A percentile compares a stretch with the other conserved stretches of the same genome.
Conservation (phyloP, 2,113 vertebrate genomes). For the Passer montanus region DNA sequence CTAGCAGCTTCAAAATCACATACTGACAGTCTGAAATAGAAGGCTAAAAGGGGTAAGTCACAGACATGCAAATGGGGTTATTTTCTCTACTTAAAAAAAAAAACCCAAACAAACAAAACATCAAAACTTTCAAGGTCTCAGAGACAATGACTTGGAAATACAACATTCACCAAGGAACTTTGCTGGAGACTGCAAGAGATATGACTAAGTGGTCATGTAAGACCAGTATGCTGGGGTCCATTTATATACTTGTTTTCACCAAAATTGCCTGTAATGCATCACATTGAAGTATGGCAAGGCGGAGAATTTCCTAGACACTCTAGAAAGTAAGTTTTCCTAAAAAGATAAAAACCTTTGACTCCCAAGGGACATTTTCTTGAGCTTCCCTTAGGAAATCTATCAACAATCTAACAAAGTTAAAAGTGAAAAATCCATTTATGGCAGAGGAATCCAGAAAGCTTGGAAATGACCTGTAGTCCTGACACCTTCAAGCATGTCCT, state of each 20-base stretch:
- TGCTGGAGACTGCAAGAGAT: neutral
- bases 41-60: conserved; percentile 8
- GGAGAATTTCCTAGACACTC: neutral
- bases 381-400: neutral
- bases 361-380: neutral
- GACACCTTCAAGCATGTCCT: neutral
- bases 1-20: conserved; percentile 9
- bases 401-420: neutral
- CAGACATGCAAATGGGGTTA: neutral
- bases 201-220: neutral
- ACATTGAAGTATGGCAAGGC: neutral
- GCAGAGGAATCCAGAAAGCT: neutral
- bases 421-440: neutral
- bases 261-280: neutral
- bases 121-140: neutral
- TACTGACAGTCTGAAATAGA: neutral
- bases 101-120: fast-evolving
- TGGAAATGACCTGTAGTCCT: neutral
- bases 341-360: neutral
- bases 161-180: neutral
- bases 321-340: neutral
- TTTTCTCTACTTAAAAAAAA: neutral
- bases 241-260: neutral
- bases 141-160: neutral
- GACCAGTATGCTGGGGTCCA: neutral